These are phyloP conservation scores for Genyomyrus donnyi DNA, from an alignment of 2,113 vertebrate species.

Conservation along the genomic window DNA sequence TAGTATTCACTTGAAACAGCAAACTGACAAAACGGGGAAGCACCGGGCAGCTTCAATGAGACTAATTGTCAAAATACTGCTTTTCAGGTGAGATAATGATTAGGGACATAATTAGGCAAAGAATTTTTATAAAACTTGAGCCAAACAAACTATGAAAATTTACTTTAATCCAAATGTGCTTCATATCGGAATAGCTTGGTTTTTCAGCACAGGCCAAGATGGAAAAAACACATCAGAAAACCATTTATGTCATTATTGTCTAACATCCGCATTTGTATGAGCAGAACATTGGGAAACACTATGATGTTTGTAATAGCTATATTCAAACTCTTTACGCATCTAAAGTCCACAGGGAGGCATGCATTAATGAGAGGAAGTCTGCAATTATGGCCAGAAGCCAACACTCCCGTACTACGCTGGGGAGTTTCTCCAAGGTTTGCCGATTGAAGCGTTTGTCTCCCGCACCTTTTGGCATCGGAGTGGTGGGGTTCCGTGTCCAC, in stretches of 20 bases:
- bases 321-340: neutral
- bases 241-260: neutral
- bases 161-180: neutral
- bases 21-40: neutral
- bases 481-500: slow-evolving; percentile 26
- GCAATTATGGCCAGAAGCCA: neutral
- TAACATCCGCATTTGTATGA: neutral
- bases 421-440: neutral
- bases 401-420: neutral
- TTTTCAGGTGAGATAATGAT: neutral
- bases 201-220: neutral
- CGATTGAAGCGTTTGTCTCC: slow-evolving; percentile 7
- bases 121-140: neutral
- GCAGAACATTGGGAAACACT: neutral
- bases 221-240: neutral
- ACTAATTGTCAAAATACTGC: neutral
- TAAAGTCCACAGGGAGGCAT: neutral
- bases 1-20: neutral
- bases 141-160: neutral
- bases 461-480: neutral
- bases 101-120: neutral
- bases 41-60: neutral
- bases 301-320: neutral
- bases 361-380: neutral
- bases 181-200: neutral